These are phyloP conservation scores for Porites evermanni DNA, from an alignment of 92 coral and sea anemone genomes.

Conservation along the genomic window DNA sequence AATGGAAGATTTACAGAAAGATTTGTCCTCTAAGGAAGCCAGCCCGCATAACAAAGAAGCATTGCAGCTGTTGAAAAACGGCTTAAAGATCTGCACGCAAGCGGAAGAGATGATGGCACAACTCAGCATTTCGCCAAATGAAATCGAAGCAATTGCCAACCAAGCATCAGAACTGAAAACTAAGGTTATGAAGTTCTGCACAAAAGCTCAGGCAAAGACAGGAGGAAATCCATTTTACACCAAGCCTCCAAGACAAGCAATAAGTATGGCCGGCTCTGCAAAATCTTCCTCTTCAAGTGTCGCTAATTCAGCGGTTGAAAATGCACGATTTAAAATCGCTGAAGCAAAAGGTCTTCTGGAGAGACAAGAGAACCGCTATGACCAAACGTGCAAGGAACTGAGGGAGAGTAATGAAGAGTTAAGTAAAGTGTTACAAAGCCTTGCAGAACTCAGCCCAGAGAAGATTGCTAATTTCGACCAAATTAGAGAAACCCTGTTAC, in stretches of 20 bases:
- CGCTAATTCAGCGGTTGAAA: constrained; percentile 11
- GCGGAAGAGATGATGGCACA: not conserved
- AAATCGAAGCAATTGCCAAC: not conserved
- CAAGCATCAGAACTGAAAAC: constrained; percentile 5
- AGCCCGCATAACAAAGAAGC: not conserved
- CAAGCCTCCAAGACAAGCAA: constrained; percentile 37
- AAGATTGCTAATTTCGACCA: constrained; percentile 41
- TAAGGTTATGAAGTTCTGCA: constrained; percentile 8
- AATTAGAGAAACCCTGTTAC: constrained; percentile 24
- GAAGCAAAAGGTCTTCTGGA: constrained; percentile 21
- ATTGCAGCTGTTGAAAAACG: not conserved
- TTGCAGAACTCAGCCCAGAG: constrained; percentile 35
- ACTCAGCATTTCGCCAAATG: not conserved
- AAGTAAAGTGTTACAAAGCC: constrained; percentile 22
- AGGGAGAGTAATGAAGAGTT: constrained; percentile 31
- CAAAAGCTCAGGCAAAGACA: not conserved
- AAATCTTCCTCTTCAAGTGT: constrained; percentile 15
- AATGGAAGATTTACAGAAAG: not conserved
- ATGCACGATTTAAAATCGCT: constrained; percentile 24
- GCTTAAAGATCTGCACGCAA: not conserved
- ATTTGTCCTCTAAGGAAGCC: not conserved
- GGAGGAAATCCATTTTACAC: not conserved
- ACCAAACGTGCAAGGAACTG: constrained; percentile 14
- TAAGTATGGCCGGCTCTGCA: constrained; percentile 7
- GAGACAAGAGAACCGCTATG: constrained; percentile 35